Evolutionary conservation across 2,888 invertebrate genomes (phyloP).

Genomic region (Chymomyza caudatula): DNA sequence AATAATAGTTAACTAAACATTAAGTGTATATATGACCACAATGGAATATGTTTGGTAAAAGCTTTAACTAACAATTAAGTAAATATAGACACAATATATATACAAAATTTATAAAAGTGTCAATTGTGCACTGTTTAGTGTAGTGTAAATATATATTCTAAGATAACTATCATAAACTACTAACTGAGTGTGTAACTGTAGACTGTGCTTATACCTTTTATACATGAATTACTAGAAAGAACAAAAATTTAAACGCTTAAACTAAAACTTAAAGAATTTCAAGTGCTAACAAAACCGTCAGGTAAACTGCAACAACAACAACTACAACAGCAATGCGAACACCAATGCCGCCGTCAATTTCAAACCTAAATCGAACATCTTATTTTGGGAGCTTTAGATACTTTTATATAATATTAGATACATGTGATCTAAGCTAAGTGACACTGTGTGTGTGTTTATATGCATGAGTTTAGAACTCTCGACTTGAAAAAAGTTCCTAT

Average conservation of each 20-base stretch:
- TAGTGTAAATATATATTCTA: conserved; percentile 2
- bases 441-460: neutral
- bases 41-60: conserved; percentile 66
- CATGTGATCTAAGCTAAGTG: neutral
- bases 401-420: neutral
- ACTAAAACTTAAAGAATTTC: conserved; percentile 23
- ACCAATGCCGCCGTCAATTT: neutral
- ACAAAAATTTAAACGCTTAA: neutral
- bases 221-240: conserved; percentile 14
- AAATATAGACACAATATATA: conserved; percentile 27
- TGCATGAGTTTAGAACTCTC: neutral
- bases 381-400: neutral
- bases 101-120: conserved; percentile 1
- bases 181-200: conserved; percentile 45
- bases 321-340: neutral
- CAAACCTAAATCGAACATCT: neutral
- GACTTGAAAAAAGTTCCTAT: neutral
- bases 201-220: conserved; percentile 51
- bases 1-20: neutral
- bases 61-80: conserved; percentile 68
- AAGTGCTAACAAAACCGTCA: conserved; percentile 30
- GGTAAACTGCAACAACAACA: conserved; percentile 34
- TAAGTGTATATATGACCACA: conserved; percentile 71
- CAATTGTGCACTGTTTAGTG: too few species aligned
- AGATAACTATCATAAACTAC: conserved; percentile 2